These are phyloP conservation scores for Corythucha ciliata DNA, from an alignment of 2,888 invertebrate species.

Conservation along the genomic window DNA sequence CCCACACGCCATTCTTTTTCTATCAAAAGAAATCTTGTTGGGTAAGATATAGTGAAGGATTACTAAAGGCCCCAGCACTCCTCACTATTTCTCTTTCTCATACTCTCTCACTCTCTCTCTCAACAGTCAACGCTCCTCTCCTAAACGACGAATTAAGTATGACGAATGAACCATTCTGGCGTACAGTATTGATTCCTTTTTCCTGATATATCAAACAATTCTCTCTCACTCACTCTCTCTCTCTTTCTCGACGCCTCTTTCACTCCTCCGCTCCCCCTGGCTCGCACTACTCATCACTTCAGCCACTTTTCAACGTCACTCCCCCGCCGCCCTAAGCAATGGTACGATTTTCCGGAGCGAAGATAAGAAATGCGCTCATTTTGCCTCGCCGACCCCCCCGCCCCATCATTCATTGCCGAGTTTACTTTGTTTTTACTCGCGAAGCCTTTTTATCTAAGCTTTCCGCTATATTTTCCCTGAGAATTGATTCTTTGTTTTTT, in stretches of 20 bases:
- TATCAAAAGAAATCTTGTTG: slow-evolving; percentile 15
- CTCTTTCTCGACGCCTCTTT: not conserved
- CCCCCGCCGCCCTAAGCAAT: slow-evolving; percentile 94
- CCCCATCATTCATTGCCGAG: too few species aligned
- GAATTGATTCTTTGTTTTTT: too few species aligned
- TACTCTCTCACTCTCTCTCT: too few species aligned
- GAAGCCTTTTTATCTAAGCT: too few species aligned
- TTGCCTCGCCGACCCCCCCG: too few species aligned
- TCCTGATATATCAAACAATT: slow-evolving; percentile 21
- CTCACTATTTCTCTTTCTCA: too few species aligned
- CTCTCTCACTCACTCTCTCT: not conserved
- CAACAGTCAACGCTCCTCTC: not conserved
- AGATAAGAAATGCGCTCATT: too few species aligned
- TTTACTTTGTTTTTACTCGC: too few species aligned
- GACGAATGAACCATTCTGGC: slow-evolving; percentile 21
- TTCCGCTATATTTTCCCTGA: too few species aligned
- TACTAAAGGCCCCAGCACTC: slow-evolving; percentile 15
- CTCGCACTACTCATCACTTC: not conserved
- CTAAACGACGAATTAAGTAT: slow-evolving; percentile 27
- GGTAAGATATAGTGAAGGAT: slow-evolving; percentile 22
- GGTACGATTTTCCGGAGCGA: too few species aligned
- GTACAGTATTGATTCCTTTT: slow-evolving; percentile 21
- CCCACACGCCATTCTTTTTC: too few species aligned
- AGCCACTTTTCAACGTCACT: not conserved
- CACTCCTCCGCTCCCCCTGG: not conserved